These are phyloP conservation scores for Cremastobaeus sp. DNA, from an alignment of 2,888 invertebrate species.

Conservation along the genomic window DNA sequence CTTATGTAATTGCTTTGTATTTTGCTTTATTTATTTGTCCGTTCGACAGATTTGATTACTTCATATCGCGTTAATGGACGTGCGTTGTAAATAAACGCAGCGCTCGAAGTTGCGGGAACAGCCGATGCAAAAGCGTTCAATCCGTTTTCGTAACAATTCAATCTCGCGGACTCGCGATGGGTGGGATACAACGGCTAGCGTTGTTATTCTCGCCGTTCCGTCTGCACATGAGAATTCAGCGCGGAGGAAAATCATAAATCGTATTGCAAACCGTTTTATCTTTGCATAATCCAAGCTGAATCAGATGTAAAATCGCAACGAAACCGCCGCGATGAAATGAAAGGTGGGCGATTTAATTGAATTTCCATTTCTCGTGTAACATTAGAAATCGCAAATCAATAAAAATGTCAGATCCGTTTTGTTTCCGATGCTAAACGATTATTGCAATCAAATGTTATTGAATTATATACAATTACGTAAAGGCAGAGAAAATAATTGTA, in stretches of 20 bases:
- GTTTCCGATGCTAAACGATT: too few relatives aligned
- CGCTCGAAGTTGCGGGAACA: constrained; percentile 34
- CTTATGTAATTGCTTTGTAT: constrained; percentile 55
- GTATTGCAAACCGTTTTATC: constrained; percentile 33
- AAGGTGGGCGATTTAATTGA: constrained; percentile 49
- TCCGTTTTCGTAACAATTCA: constrained; percentile 54
- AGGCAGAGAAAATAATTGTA: too few relatives aligned
- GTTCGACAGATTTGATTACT: constrained; percentile 54
- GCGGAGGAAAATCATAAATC: constrained; percentile 47
- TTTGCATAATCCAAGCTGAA: constrained; percentile 36
- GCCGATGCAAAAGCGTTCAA: constrained; percentile 42
- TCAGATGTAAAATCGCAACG: constrained; percentile 29
- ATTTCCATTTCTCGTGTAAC: constrained; percentile 25
- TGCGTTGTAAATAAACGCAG: constrained; percentile 47
- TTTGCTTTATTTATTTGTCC: constrained; percentile 51
- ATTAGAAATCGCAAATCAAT: neutral
- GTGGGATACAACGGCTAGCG: constrained; percentile 33
- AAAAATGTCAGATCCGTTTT: constrained; percentile 2
- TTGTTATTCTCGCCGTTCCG: constrained; percentile 30
- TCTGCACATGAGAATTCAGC: constrained; percentile 38
- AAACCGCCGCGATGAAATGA: constrained; percentile 27
- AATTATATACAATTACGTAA: too few relatives aligned
- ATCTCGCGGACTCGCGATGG: constrained; percentile 47
- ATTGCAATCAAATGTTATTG: too few relatives aligned
- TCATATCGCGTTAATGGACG: constrained; percentile 50